These are phyloP conservation scores for Sebastes aleutianus DNA, from an alignment of 2,797 vertebrate species.

Conservation along the genomic window DNA sequence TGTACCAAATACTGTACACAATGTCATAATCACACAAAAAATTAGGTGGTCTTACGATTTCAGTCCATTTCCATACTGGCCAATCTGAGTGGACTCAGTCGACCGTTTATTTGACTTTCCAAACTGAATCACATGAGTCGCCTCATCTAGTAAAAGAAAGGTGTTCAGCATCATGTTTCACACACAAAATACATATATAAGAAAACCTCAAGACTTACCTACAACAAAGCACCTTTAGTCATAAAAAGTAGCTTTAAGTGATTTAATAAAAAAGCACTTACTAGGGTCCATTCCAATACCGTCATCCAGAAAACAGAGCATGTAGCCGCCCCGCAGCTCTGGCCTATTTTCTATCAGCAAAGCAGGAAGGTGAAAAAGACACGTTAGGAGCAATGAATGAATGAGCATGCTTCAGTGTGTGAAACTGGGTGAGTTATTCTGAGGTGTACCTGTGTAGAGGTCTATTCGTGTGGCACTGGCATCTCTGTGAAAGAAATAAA, in stretches of 20 bases:
- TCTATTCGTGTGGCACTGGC: constrained; percentile 97
- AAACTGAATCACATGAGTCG: constrained; percentile 98
- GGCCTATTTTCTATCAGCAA: constrained; percentile 83
- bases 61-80: constrained; percentile 97
- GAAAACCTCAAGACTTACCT: not conserved
- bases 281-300: constrained; percentile 97
- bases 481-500: constrained; percentile 84
- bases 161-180: not conserved
- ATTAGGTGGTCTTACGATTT: constrained; percentile 89
- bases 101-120: constrained; percentile 97
- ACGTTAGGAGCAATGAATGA: not conserved
- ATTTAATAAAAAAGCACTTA: constrained; percentile 79
- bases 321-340: constrained; percentile 92
- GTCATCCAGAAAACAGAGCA: constrained; percentile 98
- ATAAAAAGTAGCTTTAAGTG: not conserved
- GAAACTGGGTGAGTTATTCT: not conserved
- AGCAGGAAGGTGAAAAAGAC: constrained; percentile 3
- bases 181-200: not conserved
- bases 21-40: not conserved
- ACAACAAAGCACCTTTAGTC: not conserved
- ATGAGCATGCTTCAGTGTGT: not conserved
- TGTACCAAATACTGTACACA: not conserved
- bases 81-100: constrained; percentile 95
- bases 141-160: constrained; percentile 84
- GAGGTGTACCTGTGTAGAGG: constrained; percentile 91